Evolutionary conservation across 2,888 invertebrate genomes (phyloP), one percentile per base, ranked within the genome.

Genomic region (Agonopterix alstromeriana): DNA sequence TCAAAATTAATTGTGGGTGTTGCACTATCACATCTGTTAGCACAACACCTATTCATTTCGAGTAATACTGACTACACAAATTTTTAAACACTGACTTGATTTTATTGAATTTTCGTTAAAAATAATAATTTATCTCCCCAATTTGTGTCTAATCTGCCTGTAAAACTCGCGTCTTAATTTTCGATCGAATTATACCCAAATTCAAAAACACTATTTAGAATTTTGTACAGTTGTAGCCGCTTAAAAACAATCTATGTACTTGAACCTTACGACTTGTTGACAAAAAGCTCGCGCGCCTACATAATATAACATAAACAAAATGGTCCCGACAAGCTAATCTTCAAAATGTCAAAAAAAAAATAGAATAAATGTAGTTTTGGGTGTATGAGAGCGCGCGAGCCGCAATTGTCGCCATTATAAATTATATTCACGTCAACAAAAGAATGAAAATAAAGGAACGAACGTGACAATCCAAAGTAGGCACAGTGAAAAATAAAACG

Each of bases 401-500:
- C 42, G 45, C 35, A 10, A 38, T 10, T 43, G 36, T 42, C 35
- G 42, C 40, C 17, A 41, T 10, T 36, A 45, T 27, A 27, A 27
- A 27, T 38, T 35, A 38, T 42, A 48, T 53, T 54, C 52, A 51
- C 49, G 51, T 52, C 55, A 61, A 63, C 55, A 61, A 60, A 55
- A 27, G 55, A 55, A 54, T 56, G 49, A 53, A 58, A 56, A 45
- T 48, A 57, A 60, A 55, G 57, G 56, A 58, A 56, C 51, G 55
- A 55, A 53, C 55, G 53, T 48, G 43, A 50, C 36, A 49, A 52
- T 49, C 48, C 46, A 43, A 43, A 40, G 57, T 48, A 61, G 60
- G 56, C 59, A 70, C 69, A 53, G 64, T 64, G 63, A 67, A 76
- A 73, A 70, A 60, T 8, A 47, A 73, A 71, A 69, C 63, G 62